Evolutionary conservation across 2,888 invertebrate genomes (phyloP).

Genomic region (Lasioglossum figueresi): DNA sequence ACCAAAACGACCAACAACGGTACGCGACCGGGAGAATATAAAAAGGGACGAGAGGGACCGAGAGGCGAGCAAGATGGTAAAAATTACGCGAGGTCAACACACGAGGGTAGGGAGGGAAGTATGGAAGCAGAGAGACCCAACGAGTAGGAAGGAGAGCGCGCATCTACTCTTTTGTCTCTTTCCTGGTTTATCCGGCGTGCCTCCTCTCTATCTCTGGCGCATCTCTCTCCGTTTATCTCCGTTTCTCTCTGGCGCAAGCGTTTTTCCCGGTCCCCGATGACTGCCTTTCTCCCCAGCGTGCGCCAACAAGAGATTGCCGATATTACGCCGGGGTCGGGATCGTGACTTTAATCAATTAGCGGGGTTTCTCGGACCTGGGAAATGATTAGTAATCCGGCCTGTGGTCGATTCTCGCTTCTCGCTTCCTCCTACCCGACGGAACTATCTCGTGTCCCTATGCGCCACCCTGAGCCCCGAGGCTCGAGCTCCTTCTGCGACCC

Average conservation of each 20-base stretch:
- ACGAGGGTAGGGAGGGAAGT: slow-evolving; percentile 1
- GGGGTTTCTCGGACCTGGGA: slow-evolving; percentile 82
- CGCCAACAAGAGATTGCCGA: slow-evolving; percentile 78
- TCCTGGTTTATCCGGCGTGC: slow-evolving; percentile 21
- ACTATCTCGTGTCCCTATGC: neutral
- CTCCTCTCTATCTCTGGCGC: neutral
- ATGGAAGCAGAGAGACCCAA: neutral
- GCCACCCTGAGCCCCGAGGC: neutral
- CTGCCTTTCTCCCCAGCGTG: slow-evolving; percentile 58
- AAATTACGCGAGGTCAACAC: slow-evolving; percentile 60
- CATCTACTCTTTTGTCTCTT: slow-evolving; percentile 38
- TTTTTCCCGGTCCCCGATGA: slow-evolving; percentile 35
- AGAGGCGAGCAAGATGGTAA: slow-evolving; percentile 58
- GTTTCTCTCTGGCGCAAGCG: slow-evolving; percentile 12
- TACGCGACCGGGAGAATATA: slow-evolving; percentile 43
- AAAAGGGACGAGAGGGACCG: slow-evolving; percentile 34
- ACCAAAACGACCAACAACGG: slow-evolving; percentile 59
- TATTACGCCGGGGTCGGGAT: slow-evolving; percentile 81
- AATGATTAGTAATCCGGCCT: slow-evolving; percentile 82
- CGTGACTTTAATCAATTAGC: slow-evolving; percentile 84
- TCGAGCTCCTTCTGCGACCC: neutral
- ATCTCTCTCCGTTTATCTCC: neutral
- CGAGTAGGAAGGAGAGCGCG: slow-evolving; percentile 2
- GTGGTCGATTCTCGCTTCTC: slow-evolving; percentile 62
- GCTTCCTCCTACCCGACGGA: slow-evolving; percentile 7